These are phyloP conservation scores for Erynnis tages DNA, from an alignment of 2,888 invertebrate species.

Conservation along the genomic window DNA sequence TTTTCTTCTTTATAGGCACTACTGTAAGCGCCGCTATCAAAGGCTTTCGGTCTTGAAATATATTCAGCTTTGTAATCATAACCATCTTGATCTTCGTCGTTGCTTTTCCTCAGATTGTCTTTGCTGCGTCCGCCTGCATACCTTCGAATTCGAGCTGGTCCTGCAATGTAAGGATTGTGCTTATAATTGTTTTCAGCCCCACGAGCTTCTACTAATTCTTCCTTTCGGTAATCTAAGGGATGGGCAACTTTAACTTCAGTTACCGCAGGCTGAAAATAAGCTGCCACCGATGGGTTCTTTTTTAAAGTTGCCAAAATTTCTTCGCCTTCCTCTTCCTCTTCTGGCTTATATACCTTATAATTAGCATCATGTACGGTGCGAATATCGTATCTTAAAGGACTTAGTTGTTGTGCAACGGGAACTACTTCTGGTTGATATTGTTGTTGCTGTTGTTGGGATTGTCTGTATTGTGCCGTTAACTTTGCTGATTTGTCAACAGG, in stretches of 20 bases:
- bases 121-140: slow-evolving; percentile 71
- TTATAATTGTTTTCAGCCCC: slow-evolving; percentile 70
- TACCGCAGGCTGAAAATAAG: slow-evolving; percentile 68
- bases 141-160: slow-evolving; percentile 71
- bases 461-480: slow-evolving; percentile 52
- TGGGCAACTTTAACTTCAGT: slow-evolving; percentile 71
- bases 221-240: slow-evolving; percentile 67
- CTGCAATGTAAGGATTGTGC: slow-evolving; percentile 75
- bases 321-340: slow-evolving; percentile 60
- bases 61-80: slow-evolving; percentile 78
- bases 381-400: slow-evolving; percentile 70
- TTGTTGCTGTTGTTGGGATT: slow-evolving; percentile 30
- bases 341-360: slow-evolving; percentile 74
- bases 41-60: slow-evolving; percentile 75
- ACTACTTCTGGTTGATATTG: slow-evolving; percentile 40
- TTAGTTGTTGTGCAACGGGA: slow-evolving; percentile 52
- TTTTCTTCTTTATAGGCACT: slow-evolving; percentile 70
- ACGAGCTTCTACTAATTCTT: slow-evolving; percentile 58
- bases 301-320: slow-evolving; percentile 69
- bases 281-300: slow-evolving; percentile 69
- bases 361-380: slow-evolving; percentile 71
- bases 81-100: slow-evolving; percentile 68
- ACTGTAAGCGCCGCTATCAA: slow-evolving; percentile 69
- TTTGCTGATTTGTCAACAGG: slow-evolving; percentile 58
- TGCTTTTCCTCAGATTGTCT: slow-evolving; percentile 44